A percentile compares a stretch with the other conserved stretches of the same genome.
These are phyloP conservation scores for Nysson spinosus DNA, from an alignment of 2,888 invertebrate genomes.

Conservation along the genomic window DNA sequence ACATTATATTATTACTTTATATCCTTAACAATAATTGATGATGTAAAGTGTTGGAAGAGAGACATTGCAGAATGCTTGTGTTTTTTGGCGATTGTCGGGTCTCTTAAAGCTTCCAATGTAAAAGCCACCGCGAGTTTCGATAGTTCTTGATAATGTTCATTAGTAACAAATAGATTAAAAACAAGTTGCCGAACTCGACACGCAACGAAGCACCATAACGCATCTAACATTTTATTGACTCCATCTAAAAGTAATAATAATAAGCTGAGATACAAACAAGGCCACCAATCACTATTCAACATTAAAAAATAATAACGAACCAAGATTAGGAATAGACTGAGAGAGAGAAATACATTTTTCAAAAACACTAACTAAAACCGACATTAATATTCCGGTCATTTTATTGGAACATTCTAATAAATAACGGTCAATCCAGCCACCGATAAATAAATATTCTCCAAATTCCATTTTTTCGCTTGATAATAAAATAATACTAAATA, in stretches of 20 bases:
- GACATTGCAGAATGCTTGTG: conserved; percentile 68
- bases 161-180: conserved; percentile 58
- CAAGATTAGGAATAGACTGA: conserved; percentile 45
- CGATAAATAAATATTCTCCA: conserved; percentile 66
- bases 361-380: conserved; percentile 62
- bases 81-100: conserved; percentile 65
- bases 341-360: conserved; percentile 59
- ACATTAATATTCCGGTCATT: conserved; percentile 61
- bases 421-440: conserved; percentile 74
- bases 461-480: conserved; percentile 60
- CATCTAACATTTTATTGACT: conserved; percentile 62
- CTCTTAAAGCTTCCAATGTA: conserved; percentile 69
- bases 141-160: conserved; percentile 64
- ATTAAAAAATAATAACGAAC: conserved; percentile 36
- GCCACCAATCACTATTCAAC: not conserved
- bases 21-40: conserved; percentile 71
- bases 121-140: conserved; percentile 71
- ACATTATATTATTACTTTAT: conserved; percentile 57
- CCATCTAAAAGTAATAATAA: conserved; percentile 46
- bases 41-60: conserved; percentile 72
- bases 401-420: conserved; percentile 68
- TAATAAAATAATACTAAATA: conserved; percentile 62
- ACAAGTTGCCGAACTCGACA: conserved; percentile 70
- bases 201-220: conserved; percentile 70
- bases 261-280: not conserved